phyloP scores from a whole-genome alignment of 2,888 invertebrate genomes.

The Uropetala carovei region DNA sequence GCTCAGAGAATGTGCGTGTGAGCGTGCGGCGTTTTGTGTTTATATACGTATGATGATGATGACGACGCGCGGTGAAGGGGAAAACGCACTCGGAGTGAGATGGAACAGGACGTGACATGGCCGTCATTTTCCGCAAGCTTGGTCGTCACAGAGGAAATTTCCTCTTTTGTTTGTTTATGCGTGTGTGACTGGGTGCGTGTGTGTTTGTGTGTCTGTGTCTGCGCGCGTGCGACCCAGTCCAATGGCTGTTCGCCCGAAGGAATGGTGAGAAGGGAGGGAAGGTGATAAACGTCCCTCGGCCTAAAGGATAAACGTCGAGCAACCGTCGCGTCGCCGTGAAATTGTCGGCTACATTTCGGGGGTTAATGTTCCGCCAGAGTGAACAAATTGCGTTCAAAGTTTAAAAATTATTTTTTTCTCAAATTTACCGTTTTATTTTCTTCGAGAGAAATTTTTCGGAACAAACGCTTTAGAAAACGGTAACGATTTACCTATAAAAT shows the following conservation, averaged over 20 bases:
- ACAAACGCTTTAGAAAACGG: too few species aligned
- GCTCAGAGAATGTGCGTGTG: neutral
- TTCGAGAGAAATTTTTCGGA: too few species aligned
- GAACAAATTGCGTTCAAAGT: too few species aligned
- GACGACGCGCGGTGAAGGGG: slow-evolving; percentile 8
- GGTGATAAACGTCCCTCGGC: too few species aligned
- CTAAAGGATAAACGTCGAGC: too few species aligned
- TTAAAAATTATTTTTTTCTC: too few species aligned
- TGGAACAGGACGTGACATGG: slow-evolving; percentile 13
- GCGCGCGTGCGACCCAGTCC: neutral
- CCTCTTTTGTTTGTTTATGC: slow-evolving; percentile 19
- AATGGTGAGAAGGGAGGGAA: neutral
- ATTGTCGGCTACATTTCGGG: too few species aligned
- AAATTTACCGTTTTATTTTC: too few species aligned
- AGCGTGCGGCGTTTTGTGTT: neutral
- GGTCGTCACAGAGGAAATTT: neutral
- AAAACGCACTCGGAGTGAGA: slow-evolving; percentile 12
- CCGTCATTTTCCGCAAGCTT: slow-evolving; percentile 28
- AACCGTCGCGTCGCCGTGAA: too few species aligned
- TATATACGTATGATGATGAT: neutral
- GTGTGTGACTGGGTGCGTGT: neutral
- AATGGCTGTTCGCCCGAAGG: neutral
- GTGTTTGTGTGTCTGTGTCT: neutral
- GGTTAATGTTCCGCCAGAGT: too few species aligned
- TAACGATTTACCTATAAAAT: too few species aligned